Base-by-base conservation (phyloP, 2,888 invertebrate species). In the Agelastica alni region DNA sequence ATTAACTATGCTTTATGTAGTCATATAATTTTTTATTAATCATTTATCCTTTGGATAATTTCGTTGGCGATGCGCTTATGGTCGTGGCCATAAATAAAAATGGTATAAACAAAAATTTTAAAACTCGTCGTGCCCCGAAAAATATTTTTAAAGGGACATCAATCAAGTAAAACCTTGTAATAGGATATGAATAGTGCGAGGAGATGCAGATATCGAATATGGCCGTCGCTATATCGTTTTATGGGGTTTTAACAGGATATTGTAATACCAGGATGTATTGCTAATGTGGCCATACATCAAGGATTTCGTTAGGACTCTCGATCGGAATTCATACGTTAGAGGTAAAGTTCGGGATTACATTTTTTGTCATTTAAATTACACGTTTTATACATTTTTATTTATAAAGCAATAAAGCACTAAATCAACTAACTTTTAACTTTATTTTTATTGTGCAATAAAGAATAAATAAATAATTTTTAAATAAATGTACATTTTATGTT, bases 251-350 rank as follows among this genome's bases (percentile, higher is more conserved):
- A 69, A 66, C 54, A 42, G 53, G 53, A 66, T 65, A 63, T 64
- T 62, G 68, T 74, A 73, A 71, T 72, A 53, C 72, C 64, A 62
- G 69, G 65, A 74, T 73, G 71, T 73, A 74, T 68, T 71, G 56
- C 58, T 51, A 49, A 36, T 39, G 53, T 62, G 61, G 60, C 70
- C 66, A 72, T 74, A 74, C 72, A 74, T 74, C 71, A 72, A 56
- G 70, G 71, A 72, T 72, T 64, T 71, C n/a, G 30, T 48, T 48
- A 28, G 26, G 12, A 18, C 7, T 20, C 5, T 39, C 20, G 37
- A 39, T 17, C 2, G 37, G 20, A 39, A 39, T 39, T 39, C 12
- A 39, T 18, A 39, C 12, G n/a, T 39, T 20, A 12, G 20, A 39
- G 37, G 10, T 39, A 18, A 18, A 20, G 18, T 39, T 7, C 10